Evolutionary conservation across 2,797 vertebrate species (phyloP), one percentile per base, ranked within the genome.

Genomic region (Vultur gryphus): DNA sequence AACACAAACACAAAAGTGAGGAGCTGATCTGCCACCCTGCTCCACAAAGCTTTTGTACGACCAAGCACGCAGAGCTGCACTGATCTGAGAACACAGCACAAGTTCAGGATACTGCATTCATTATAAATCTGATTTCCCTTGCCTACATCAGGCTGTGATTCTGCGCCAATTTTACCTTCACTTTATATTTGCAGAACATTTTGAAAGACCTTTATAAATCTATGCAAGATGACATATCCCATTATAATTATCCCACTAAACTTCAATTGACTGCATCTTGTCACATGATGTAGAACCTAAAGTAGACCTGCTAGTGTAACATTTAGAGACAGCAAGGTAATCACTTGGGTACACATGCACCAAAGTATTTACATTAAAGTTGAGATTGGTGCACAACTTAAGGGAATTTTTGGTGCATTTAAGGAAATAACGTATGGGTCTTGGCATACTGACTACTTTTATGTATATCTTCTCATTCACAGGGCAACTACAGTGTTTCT

Each of bases 401-500:
- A 51, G 43, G 73, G 76, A 67, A 71, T 44, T 92, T 93, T 51
- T 83, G 94, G 82, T 92, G 84, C 72, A 26, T 78, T 83, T 44
- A 65, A 83, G 76, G 69, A 69, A 92, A 77, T 88, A 86, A 82
- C 29, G 87, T 90, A 11, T 0, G 31, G 79, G 62, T 91, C 44
- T 84, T 64, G 58, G 77, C 70, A 85, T 86, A 94, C 59, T 61
- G 65, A 66, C 85, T 72, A 93, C 55, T 76, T 77, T 37, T 87
- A 90, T 41, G 43, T 90, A 29, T 89, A 96, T 79, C 39, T 77
- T 84, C 26, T 80, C 85, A 87, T 93, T 78, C 90, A 95, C 70
- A 76, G 86, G 65, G 94, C 91, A 93, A 94, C 73, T 67, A 85
- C 77, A 96, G 57, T 41, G 57, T 93, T 97, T 92, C 81, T 84